A percentile compares a stretch with the other conserved stretches of the same genome.
Conservation (phyloP, 2,797 vertebrate genomes). For the Natrix natrix region DNA sequence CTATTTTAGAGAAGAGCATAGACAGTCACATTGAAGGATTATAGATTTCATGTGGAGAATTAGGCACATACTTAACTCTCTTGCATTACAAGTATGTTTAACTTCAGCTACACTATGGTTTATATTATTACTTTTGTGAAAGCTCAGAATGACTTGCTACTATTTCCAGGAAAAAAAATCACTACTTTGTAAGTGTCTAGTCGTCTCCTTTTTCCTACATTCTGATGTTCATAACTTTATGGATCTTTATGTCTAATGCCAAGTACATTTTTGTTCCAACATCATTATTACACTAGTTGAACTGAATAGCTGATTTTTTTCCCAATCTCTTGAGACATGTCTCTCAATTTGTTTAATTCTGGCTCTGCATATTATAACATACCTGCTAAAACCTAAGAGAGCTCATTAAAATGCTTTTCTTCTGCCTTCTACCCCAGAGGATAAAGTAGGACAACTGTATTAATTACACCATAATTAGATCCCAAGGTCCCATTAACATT, state of each 20-base stretch:
- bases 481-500: conserved; percentile 43
- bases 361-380: conserved; percentile 31
- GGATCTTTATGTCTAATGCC: neutral
- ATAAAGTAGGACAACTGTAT: conserved; percentile 36
- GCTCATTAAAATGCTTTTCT: conserved; percentile 47
- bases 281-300: conserved; percentile 14
- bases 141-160: neutral
- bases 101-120: neutral
- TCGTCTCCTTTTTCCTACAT: neutral
- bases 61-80: neutral
- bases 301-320: conserved; percentile 33
- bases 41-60: neutral
- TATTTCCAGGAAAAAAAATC: neutral
- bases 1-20: neutral
- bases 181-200: neutral
- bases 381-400: conserved; percentile 36
- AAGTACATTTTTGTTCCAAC: neutral
- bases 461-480: conserved; percentile 51
- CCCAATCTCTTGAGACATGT: conserved; percentile 17
- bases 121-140: neutral
- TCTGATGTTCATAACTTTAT: neutral
- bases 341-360: conserved; percentile 38
- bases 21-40: neutral
- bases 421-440: conserved; percentile 40
- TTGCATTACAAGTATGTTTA: neutral